Percentiles rank a stretch among this genome's conserved stretches.
Evolutionary conservation across 1,140 invertebrate species (phyloP).

Genomic region (Thaumetopoea pityocampa): DNA sequence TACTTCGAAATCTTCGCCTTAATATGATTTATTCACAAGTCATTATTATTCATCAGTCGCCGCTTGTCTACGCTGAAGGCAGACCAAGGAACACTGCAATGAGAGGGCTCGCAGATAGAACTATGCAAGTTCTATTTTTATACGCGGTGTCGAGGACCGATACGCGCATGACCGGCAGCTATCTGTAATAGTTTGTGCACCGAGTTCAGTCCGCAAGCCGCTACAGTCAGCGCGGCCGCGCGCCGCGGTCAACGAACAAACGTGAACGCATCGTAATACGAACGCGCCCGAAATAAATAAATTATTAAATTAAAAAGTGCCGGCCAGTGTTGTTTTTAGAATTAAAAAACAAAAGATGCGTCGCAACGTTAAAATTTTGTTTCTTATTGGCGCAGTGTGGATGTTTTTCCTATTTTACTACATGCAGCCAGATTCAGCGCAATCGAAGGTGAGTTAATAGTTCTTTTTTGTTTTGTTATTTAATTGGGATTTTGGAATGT

Average conservation of each 20-base stretch:
- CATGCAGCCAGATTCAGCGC: constrained; percentile 55
- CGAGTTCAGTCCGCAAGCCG: constrained; percentile 50
- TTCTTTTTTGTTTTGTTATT: constrained; percentile 7
- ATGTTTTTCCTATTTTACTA: constrained; percentile 64
- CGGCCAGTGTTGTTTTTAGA: constrained; percentile 23
- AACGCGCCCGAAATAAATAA: too few species aligned
- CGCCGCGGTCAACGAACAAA: constrained; percentile 41
- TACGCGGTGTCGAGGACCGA: constrained; percentile 37
- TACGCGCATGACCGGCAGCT: constrained; percentile 56
- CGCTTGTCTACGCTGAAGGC: too few species aligned
- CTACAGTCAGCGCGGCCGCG: constrained; percentile 58
- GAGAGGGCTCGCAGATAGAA: constrained; percentile 16
- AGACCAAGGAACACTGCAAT: constrained; percentile 25
- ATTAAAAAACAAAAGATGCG: constrained; percentile 46
- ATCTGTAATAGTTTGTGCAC: constrained; percentile 27
- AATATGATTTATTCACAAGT: too few species aligned
- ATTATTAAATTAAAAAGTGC: constrained; percentile 22
- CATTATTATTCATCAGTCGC: too few species aligned
- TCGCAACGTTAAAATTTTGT: constrained; percentile 62
- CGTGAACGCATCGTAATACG: constrained; percentile 17
- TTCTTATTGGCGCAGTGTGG: constrained; percentile 54
- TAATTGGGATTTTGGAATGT: constrained; percentile 3
- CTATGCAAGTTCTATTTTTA: constrained; percentile 43
- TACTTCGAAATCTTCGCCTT: too few species aligned
- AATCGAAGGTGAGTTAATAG: constrained; percentile 46